Conservation (phyloP, 2,113 vertebrate species). For the Rhinolophus ferrumequinum region DNA sequence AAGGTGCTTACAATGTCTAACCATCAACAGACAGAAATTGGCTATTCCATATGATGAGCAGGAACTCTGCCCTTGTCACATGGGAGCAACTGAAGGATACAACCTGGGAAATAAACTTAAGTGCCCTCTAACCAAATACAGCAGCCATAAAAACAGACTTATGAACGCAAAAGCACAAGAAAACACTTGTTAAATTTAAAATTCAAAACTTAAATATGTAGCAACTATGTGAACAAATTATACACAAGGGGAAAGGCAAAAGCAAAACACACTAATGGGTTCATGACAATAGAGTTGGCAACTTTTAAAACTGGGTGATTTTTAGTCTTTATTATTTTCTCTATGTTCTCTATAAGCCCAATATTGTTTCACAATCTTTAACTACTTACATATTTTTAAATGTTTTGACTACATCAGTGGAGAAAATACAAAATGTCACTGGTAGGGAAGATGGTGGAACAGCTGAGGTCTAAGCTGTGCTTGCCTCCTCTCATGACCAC, state of each 20-base stretch:
- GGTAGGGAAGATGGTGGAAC: too few relatives aligned
- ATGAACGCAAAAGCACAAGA: not conserved
- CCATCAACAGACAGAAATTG: not conserved
- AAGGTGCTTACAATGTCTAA: not conserved
- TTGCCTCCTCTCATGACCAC: too few relatives aligned
- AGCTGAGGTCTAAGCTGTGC: too few relatives aligned
- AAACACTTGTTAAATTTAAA: not conserved
- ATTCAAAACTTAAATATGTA: not conserved
- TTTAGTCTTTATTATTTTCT: constrained; percentile 7
- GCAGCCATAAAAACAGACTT: not conserved
- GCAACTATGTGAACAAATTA: not conserved
- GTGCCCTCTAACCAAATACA: not conserved
- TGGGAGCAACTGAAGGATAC: not conserved
- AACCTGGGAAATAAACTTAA: not conserved
- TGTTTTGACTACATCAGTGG: not conserved
- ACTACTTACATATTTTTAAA: not conserved
- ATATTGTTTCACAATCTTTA: not conserved
- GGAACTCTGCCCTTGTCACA: not conserved
- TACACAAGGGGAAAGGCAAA: not conserved
- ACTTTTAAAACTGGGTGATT: not conserved
- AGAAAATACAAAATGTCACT: not conserved
- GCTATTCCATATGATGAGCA: not conserved
- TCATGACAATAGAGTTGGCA: not conserved
- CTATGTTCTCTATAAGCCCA: not conserved
- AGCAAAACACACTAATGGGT: not conserved